Conservation (phyloP, 2,113 vertebrate genomes). For the Neolamprologus variostigma region DNA sequence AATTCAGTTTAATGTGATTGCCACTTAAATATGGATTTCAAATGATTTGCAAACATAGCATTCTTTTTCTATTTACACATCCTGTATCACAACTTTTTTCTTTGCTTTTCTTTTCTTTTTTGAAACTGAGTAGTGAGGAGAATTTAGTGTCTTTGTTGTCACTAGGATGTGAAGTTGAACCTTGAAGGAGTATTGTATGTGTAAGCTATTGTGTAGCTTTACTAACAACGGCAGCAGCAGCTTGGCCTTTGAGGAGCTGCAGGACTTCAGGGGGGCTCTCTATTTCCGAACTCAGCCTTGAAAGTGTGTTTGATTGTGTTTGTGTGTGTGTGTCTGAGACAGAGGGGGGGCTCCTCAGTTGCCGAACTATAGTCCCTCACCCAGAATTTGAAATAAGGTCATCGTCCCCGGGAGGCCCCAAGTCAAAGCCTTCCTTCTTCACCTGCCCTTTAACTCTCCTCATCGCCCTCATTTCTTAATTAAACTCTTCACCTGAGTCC, state of each 20-base stretch:
- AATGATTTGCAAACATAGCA: background rate
- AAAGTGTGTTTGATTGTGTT: conserved; percentile 25
- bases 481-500: conserved; percentile 44
- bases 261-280: conserved; percentile 48
- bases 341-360: conserved; percentile 51
- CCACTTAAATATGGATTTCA: background rate
- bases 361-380: conserved; percentile 61
- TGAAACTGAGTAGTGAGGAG: background rate
- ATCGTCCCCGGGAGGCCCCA: conserved; percentile 71
- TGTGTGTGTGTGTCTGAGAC: conserved; percentile 12
- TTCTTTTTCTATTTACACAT: background rate
- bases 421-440: conserved; percentile 72
- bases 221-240: conserved; percentile 18
- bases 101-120: background rate
- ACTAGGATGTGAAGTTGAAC: background rate
- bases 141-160: background rate
- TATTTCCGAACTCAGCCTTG: conserved; percentile 38
- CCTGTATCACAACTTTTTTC: background rate
- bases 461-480: conserved; percentile 46
- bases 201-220: conserved; percentile 25
- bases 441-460: conserved; percentile 72
- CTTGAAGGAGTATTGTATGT: conserved; percentile 6
- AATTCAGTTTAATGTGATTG: background rate
- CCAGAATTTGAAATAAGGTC: conserved; percentile 85
- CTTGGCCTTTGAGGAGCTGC: conserved; percentile 63